These are phyloP conservation scores for Sinocyclocheilus maitianheensis DNA, from an alignment of 2,113 vertebrate species.

Conservation along the genomic window DNA sequence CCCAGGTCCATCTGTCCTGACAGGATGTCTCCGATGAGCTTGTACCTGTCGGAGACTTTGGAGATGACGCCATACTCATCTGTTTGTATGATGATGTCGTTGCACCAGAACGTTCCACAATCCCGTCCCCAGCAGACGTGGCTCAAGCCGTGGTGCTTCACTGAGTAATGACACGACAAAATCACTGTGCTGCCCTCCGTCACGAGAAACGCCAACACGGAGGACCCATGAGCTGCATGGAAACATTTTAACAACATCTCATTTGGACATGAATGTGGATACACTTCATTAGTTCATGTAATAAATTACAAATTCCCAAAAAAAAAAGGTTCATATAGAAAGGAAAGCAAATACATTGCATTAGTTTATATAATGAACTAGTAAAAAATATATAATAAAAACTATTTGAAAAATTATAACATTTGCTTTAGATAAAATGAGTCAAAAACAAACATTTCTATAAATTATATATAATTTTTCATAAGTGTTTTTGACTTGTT, in stretches of 20 bases:
- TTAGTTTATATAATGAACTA: no score
- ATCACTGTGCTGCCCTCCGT: constrained; percentile 71
- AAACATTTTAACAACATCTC: constrained; percentile 13
- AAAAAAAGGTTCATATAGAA: background rate
- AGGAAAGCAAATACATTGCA: background rate
- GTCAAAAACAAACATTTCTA: no score
- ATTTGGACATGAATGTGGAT: background rate
- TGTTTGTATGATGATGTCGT: constrained; percentile 74
- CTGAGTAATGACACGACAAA: constrained; percentile 76
- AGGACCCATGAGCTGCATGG: constrained; percentile 38
- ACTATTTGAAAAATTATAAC: no score
- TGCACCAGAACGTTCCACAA: constrained; percentile 80
- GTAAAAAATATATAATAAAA: no score
- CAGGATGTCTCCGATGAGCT: constrained; percentile 71
- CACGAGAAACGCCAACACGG: constrained; percentile 63
- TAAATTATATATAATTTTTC: no score
- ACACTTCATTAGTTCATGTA: background rate
- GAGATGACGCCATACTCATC: constrained; percentile 73
- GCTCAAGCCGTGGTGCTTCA: constrained; percentile 71
- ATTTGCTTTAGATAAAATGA: no score
- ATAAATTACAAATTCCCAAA: no score
- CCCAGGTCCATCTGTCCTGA: constrained; percentile 77
- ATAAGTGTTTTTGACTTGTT: no score
- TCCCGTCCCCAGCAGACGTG: constrained; percentile 77
- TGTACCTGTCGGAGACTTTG: constrained; percentile 72